Evolutionary conservation across 1,140 invertebrate genomes (phyloP), one percentile per base, ranked within the genome.

Genomic region (Venustaconcha ellipsiformis): DNA sequence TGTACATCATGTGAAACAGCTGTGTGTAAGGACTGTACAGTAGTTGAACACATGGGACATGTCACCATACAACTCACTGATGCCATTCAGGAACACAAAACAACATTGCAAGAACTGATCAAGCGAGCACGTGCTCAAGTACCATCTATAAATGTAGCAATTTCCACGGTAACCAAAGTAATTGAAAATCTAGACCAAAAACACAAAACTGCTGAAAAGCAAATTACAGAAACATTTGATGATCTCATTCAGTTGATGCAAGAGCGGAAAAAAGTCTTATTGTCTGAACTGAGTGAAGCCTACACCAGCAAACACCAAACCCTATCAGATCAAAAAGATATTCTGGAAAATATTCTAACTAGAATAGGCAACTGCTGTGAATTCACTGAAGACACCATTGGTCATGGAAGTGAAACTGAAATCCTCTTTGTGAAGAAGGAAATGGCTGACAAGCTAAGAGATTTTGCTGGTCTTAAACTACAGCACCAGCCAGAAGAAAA

Each of bases 1-100:
- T 92, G 92, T 82, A 83, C 87, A 13, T 89, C 91, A 65, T 92
- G 92, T 83, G 92, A 92, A 82, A 92, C 92, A 1, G 91, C 91
- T 2, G 89, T 92, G 63, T 92, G 92, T 79, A 88, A 88, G 62
- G 89, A 89, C 70, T 92, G 92, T 78, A 92, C 92, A 0, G 90
- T 90, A 72, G 90, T 91, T 15, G 91, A 92, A 73, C 92, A 92
- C 79, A 88, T 89, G 63, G 86, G 90, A 18, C 92, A 92, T 80
- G 83, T 84, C 69, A 91, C 88, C 13, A 81, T 91, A 18, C 83
- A 89, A n/a, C 83, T 91, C 23, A 80, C 86, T 55, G 91, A 92
- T 69, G 91, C 91, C 59, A 90, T 91, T 20, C 80, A 88, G 59
- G 91, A 91, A 72, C 90, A 92, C 76, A 89, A 90, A 72, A 80